Evolutionary conservation across 2,888 invertebrate species (phyloP).

Genomic region (Erebia epiphron): DNA sequence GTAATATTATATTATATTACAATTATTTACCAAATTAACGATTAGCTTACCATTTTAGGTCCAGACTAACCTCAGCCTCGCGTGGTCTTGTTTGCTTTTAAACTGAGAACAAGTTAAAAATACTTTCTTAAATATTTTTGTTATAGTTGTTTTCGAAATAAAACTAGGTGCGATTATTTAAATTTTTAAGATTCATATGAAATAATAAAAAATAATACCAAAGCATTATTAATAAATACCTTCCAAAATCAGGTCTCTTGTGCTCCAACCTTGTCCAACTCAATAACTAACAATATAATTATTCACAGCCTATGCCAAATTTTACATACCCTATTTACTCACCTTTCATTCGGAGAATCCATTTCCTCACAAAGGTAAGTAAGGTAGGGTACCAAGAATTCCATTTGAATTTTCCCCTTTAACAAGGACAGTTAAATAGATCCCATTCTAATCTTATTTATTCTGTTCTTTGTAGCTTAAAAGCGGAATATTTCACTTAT

Average conservation of each 20-base stretch:
- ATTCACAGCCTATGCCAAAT: slow-evolving; percentile 7
- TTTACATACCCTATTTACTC: slow-evolving; percentile 17
- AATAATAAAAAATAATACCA: too few relatives aligned
- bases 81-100: too few relatives aligned
- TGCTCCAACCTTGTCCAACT: neutral
- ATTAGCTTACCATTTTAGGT: too few relatives aligned
- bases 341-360: slow-evolving; percentile 11
- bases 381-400: slow-evolving; percentile 13
- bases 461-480: neutral
- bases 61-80: too few relatives aligned
- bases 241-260: neutral
- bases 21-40: too few relatives aligned
- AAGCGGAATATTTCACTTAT: neutral
- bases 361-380: slow-evolving; percentile 22
- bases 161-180: too few relatives aligned
- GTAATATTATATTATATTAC: too few relatives aligned
- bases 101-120: too few relatives aligned
- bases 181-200: too few relatives aligned
- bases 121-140: too few relatives aligned
- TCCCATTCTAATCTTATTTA: slow-evolving; percentile 20
- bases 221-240: too few relatives aligned
- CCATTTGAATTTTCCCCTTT: slow-evolving; percentile 23
- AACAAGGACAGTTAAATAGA: slow-evolving; percentile 29
- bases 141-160: too few relatives aligned
- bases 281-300: neutral